Evolutionary conservation across 2,113 vertebrate genomes (phyloP), one percentile per base, ranked within the genome.

Genomic region (Ophthalmolycus amberensis): DNA sequence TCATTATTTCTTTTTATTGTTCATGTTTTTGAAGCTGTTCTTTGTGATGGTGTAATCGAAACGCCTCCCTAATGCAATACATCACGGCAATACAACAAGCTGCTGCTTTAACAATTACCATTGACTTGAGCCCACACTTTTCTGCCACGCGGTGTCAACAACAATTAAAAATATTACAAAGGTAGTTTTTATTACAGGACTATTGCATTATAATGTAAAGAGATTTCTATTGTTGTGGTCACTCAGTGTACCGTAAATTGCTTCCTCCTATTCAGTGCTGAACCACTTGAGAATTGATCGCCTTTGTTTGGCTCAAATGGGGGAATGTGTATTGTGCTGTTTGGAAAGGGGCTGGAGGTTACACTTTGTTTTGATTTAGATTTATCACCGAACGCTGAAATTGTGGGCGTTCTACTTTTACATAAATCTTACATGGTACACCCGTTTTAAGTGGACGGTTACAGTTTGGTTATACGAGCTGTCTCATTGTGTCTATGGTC

Each of bases 381-480:
- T 80, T 38, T 18, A 27, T 63, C 29, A 11, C 40, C 64, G 38
- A 78, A 50, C 46, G 20, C 12, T 65, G 48, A 60, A 70, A 73
- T 32, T 27, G 27, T 14, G 37, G 25, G 54, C 18, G 15, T 11
- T 58, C 67, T 66, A 37, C 52, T 87, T 34, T 71, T 50, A 22
- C 46, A 62, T 63, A 52, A 66, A 58, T 77, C 52, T 48, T 38
- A 38, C 58, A 20, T 6, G 40, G 68, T 40, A 58, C 46, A 68
- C 42, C 48, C 62, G 64, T 48, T 56, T 56, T 48, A 87, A 85
- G 59, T 52, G 70, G 79, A 64, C 11, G 1, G 56, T 75, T 60
- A 82, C 22, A 54, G 50, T 63, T 82, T 48, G 58, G 71, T 76
- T 81, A 72, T 71, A 80, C 25, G 52, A 79, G 77, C 59, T 63